phyloP scores from a whole-genome alignment of 2,888 invertebrate species.

The Nymphalis polychloros region DNA sequence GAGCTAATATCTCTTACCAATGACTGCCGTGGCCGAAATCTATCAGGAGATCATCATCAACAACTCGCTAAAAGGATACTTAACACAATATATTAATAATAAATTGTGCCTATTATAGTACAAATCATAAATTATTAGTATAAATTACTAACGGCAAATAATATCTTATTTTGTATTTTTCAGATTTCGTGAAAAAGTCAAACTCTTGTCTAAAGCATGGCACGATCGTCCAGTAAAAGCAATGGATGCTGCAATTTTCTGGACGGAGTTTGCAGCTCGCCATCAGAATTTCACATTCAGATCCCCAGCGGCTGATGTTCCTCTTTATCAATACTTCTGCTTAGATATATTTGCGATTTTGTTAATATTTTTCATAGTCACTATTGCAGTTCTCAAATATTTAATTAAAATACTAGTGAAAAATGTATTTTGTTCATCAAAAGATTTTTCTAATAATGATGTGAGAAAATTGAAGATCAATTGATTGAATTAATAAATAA shows the following conservation, averaged over 20 bases:
- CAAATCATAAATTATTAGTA: too few relatives aligned
- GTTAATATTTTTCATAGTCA: slow-evolving; percentile 3
- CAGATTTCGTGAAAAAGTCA: slow-evolving; percentile 60
- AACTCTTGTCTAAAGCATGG: slow-evolving; percentile 71
- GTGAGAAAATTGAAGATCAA: slow-evolving; percentile 1
- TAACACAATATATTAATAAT: too few relatives aligned
- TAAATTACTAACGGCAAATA: not conserved
- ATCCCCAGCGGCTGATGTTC: slow-evolving; percentile 57
- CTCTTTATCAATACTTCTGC: slow-evolving; percentile 66
- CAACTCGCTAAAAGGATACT: too few relatives aligned
- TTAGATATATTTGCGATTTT: slow-evolving; percentile 49
- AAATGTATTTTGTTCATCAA: not conserved
- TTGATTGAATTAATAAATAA: not conserved
- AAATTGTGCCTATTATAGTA: too few relatives aligned
- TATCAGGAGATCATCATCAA: too few relatives aligned
- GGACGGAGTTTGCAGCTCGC: slow-evolving; percentile 80
- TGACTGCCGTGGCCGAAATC: too few relatives aligned
- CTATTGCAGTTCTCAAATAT: slow-evolving; percentile 6
- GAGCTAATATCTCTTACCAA: too few relatives aligned
- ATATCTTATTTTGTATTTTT: not conserved
- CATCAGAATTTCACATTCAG: slow-evolving; percentile 66
- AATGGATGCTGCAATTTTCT: slow-evolving; percentile 79
- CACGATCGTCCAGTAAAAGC: slow-evolving; percentile 76
- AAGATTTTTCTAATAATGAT: not conserved
- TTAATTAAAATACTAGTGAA: not conserved